phyloP scores from a whole-genome alignment of 2,888 invertebrate species.

The Phyto melanocephala region DNA sequence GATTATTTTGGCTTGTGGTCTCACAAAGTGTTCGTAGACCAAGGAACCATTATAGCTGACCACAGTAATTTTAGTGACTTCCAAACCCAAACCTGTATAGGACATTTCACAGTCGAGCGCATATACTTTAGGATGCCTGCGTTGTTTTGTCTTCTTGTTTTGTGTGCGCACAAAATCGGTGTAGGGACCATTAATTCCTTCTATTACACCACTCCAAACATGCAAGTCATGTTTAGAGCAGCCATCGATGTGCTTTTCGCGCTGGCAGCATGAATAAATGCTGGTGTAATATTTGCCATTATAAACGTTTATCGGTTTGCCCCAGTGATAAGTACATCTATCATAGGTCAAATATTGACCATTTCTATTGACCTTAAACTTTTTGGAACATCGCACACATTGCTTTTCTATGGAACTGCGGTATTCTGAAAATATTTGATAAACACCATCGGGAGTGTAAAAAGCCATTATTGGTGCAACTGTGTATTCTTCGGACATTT shows the following conservation, averaged over 20 bases:
- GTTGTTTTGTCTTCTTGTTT: not conserved
- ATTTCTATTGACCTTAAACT: conserved; percentile 85
- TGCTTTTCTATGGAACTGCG: conserved; percentile 79
- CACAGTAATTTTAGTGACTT: conserved; percentile 92
- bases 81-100: conserved; percentile 91
- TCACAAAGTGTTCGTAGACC: conserved; percentile 91
- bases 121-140: conserved; percentile 80
- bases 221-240: conserved; percentile 84
- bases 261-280: conserved; percentile 84
- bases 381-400: conserved; percentile 86
- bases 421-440: conserved; percentile 68
- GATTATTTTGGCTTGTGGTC: conserved; percentile 89
- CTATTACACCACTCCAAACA: conserved; percentile 87
- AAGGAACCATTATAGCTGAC: conserved; percentile 86
- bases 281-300: conserved; percentile 66
- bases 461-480: conserved; percentile 65
- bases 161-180: conserved; percentile 84
- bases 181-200: conserved; percentile 87
- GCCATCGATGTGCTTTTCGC: conserved; percentile 80
- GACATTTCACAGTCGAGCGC: conserved; percentile 99
- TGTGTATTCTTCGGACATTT: conserved; percentile 74
- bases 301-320: conserved; percentile 83
- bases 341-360: conserved; percentile 87
- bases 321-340: conserved; percentile 93
- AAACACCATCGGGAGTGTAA: conserved; percentile 75